Evolutionary conservation across 2,113 vertebrate species (phyloP).

Genomic region (Cryptomyrus ogoouensis): DNA sequence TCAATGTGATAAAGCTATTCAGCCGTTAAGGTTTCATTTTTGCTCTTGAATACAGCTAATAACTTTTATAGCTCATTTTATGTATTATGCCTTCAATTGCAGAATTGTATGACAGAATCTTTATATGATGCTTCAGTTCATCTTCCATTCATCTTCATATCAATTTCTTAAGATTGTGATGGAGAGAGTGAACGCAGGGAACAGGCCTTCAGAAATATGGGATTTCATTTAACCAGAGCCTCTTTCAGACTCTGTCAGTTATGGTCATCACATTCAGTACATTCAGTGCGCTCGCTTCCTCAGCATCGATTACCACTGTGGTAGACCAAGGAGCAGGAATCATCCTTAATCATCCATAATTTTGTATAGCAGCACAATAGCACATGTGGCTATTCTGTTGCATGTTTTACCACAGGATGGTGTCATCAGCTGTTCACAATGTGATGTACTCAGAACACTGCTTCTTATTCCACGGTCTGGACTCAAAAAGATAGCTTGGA

Average conservation of each 20-base stretch:
- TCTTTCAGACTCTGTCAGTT: conserved; percentile 30
- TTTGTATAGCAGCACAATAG: neutral
- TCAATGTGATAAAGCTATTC: conserved; percentile 10
- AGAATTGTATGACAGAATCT: conserved; percentile 31
- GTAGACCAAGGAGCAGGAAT: conserved; percentile 3
- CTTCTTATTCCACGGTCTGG: neutral
- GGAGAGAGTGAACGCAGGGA: conserved; percentile 16
- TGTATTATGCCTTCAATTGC: neutral
- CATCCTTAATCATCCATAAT: neutral
- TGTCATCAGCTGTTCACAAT: neutral
- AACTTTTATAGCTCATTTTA: conserved; percentile 36
- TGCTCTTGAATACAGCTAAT: conserved; percentile 27
- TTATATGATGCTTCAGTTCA: conserved; percentile 34
- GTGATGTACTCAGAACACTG: neutral
- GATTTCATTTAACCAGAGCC: conserved; percentile 29
- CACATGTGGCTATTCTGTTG: neutral
- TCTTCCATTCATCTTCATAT: conserved; percentile 25
- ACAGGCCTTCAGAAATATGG: conserved; percentile 24
- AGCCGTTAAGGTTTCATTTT: neutral
- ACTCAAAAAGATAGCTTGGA: neutral
- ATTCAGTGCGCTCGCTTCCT: conserved; percentile 19
- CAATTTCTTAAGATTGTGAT: conserved; percentile 31
- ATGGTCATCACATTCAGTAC: conserved; percentile 14
- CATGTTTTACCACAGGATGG: neutral
- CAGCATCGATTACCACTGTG: conserved; percentile 21